Conservation (phyloP, 2,113 vertebrate genomes). For the Alethe diademata region DNA sequence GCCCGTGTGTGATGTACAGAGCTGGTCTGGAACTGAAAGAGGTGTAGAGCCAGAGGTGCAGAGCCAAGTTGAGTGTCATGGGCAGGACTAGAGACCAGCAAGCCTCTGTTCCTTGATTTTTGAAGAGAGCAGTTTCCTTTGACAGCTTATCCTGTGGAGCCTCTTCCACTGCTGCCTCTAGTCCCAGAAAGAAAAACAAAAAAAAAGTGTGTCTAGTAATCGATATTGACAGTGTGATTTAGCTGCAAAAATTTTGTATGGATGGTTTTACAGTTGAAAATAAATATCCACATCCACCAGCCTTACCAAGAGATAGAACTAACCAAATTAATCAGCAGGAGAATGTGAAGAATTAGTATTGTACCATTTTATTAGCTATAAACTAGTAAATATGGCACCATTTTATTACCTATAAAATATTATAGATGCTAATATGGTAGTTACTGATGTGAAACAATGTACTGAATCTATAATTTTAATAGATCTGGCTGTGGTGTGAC, state of each 20-base stretch:
- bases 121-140: background rate
- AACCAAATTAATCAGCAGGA: background rate
- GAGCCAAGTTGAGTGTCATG: background rate
- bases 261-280: background rate
- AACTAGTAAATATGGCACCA: background rate
- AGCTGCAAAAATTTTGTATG: background rate
- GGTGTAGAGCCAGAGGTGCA: background rate
- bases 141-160: background rate
- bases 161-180: background rate
- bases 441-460: background rate
- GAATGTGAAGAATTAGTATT: background rate
- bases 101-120: background rate
- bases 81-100: background rate
- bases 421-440: background rate
- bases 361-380: conserved; percentile 24
- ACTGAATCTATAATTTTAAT: background rate
- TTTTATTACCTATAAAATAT: conserved; percentile 35
- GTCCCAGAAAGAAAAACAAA: background rate
- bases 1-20: background rate
- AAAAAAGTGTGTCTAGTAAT: background rate
- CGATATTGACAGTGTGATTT: background rate
- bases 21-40: background rate
- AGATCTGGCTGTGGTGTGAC: background rate
- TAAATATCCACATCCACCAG: background rate
- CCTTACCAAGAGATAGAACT: background rate